Base-by-base conservation (phyloP, 2,888 invertebrate species). In the Linyphia triangularis region DNA sequence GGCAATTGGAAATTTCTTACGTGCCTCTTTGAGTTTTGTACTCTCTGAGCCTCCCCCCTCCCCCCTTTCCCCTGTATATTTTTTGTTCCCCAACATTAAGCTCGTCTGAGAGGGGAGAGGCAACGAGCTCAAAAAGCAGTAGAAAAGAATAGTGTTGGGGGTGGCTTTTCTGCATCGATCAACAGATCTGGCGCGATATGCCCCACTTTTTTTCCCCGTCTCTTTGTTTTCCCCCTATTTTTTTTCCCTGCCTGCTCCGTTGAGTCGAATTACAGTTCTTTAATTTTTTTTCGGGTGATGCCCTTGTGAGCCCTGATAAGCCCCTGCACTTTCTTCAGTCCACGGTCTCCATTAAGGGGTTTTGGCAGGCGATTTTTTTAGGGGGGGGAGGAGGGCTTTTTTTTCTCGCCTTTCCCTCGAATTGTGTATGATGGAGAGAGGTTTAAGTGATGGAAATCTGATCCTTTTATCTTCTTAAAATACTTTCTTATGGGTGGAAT, bases 1-100 rank as follows among this genome's bases (percentile, higher is more conserved):
- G 85, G 85, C 85, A 86, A 86, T 86, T 72, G 81, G 88, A 88
- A 88, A 82, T 81, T 81, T 79, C 85, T 86, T 86, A 79, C 79
- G 79, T 73, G 85, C 79, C 79, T 72, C 70, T 81, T 65, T 85
- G 70, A 61, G 81, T 59, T 72, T 28, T 9, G 43, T 37, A 33
- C 69, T 57, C 69, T 28, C 30, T 51, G 13, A 72, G 37, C 43
- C 72, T 57, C 33, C 26, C 72, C 63, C 37, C 33, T 78, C 57
- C 51, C 43, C 59, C 59, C 30, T 51, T 51, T 63, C 37, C 24
- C 24, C 33, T 67, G 37, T 82, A 40, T 65, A 43, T 83, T 63
- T 30, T 82, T 57, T 69, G 81, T 67, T 75, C 83, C 83, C 57
- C 70, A 85, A 85, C 77, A 77, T 85, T 85, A 85, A 85, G 78